Conservation (phyloP, 2,888 invertebrate genomes). For the Metacarcinus magister region DNA sequence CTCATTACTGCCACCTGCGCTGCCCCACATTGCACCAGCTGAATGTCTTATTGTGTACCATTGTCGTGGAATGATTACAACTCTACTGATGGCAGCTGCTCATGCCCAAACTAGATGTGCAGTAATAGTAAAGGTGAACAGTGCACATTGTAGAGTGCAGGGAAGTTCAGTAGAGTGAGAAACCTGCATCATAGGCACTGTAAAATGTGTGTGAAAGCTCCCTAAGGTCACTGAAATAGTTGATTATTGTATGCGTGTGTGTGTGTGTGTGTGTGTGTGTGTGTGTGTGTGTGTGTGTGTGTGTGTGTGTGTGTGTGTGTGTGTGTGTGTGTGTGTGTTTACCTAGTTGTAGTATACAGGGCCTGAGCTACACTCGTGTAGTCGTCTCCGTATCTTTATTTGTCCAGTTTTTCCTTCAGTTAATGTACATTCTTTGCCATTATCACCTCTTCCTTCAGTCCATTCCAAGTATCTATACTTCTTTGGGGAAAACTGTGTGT, state of each 20-base stretch:
- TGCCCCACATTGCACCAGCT: constrained; percentile 75
- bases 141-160: neutral
- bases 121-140: constrained; percentile 57
- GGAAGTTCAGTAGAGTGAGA: neutral
- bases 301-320: neutral
- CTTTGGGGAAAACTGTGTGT: too few species aligned
- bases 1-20: constrained; percentile 40
- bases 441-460: too few species aligned
- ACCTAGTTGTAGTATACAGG: too few species aligned
- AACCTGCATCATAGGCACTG: neutral
- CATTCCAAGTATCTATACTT: too few species aligned
- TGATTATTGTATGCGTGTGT: neutral
- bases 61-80: constrained; percentile 77
- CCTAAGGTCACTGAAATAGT: neutral
- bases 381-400: too few species aligned
- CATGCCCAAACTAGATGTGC: constrained; percentile 68
- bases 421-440: too few species aligned
- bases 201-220: neutral
- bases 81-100: constrained; percentile 47
- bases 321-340: neutral
- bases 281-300: neutral
- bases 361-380: too few species aligned
- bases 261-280: constrained; percentile 30
- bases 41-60: constrained; percentile 77
- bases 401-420: too few species aligned